Conservation (phyloP, 2,113 vertebrate genomes). For the Halcyon senegalensis region DNA sequence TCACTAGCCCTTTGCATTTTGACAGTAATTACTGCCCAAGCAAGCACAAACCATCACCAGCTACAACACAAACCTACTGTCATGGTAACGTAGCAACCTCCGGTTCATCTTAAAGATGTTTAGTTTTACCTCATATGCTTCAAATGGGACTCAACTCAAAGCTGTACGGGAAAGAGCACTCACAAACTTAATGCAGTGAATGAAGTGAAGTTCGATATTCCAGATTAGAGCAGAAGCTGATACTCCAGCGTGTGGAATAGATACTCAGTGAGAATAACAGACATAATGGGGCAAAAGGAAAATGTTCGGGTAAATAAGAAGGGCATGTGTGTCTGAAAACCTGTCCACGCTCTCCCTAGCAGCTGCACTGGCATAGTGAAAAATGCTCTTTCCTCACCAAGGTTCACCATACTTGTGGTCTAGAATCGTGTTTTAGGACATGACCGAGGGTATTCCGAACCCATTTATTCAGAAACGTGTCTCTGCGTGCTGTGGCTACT, state of each 20-base stretch:
- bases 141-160: not conserved
- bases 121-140: not conserved
- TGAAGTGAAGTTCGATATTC: not conserved
- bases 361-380: not conserved
- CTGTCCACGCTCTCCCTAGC: not conserved
- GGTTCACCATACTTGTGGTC: not conserved
- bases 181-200: not conserved
- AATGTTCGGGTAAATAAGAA: not conserved
- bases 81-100: slow-evolving; percentile 55
- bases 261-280: not conserved
- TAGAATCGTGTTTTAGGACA: not conserved
- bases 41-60: slow-evolving; percentile 68
- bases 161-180: not conserved
- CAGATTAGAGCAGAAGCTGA: not conserved
- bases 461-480: not conserved
- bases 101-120: slow-evolving; percentile 1
- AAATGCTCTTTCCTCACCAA: not conserved
- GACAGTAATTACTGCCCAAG: slow-evolving; percentile 71
- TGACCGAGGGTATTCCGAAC: not conserved
- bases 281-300: not conserved
- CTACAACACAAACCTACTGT: slow-evolving; percentile 16
- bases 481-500: not conserved
- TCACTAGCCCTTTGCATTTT: slow-evolving; percentile 62
- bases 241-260: not conserved
- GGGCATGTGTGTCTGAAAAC: not conserved